Base-by-base conservation (phyloP, 2,797 vertebrate genomes). In the Artibeus jamaicensis region DNA sequence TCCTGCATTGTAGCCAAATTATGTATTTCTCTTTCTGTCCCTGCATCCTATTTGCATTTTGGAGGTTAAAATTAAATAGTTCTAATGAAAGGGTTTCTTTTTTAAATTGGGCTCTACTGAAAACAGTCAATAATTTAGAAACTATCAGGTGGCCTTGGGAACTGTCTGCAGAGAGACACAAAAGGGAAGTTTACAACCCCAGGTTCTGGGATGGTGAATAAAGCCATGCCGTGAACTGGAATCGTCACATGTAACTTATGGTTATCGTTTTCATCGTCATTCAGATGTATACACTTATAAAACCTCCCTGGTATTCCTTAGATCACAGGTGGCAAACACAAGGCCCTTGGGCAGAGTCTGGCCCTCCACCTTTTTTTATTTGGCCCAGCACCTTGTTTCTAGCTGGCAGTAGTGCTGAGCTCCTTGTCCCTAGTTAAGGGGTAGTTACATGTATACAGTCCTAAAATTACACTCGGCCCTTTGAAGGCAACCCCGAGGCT, bases 51-150 rank as follows among this genome's bases (percentile, higher is more conserved):
- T 62, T 77, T 91, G 59, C 71, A 89, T 92, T 93, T 88, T 68
- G 42, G 55, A 68, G 10, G 34, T 81, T 95, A 92, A 87, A 82
- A 37, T 91, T 87, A 83, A 92, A 74, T 59, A 21, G 48, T 79
- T 50, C 62, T 74, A 86, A 21, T 59, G 57, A 89, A 82, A 85
- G 15, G 6, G 7, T 39, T 91, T 95, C 26, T 24, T 42, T 94
- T 57, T 50, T 90, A 93, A 90, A 68, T 55, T 86, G 24, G 37
- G 19, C 32, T 94, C 0, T 82, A 37, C 39, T 83, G 32, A 86
- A 82, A 86, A 85, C 21, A 83, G 34, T 42, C 34, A 53, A 48
- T 74, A 92, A 79, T 85, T 90, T 74, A 76, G 67, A 96, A 88
- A 55, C 34, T 77, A 29, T 82, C 37, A 22, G 37, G 34, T 37